Evolutionary conservation across 2,113 vertebrate genomes (phyloP).

Genomic region (Oreochromis aureus): DNA sequence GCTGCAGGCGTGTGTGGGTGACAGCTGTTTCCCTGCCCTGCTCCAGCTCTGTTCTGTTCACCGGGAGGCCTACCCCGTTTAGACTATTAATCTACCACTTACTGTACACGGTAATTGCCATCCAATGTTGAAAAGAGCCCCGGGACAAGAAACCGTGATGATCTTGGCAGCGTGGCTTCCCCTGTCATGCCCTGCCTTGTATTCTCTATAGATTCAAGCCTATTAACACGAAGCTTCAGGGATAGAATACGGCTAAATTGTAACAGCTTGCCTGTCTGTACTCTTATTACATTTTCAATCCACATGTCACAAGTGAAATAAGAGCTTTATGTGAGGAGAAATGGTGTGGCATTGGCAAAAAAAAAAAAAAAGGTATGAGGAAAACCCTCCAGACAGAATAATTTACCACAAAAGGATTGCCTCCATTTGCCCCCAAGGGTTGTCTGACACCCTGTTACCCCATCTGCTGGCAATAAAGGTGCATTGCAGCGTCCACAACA

Average conservation of each 20-base stretch:
- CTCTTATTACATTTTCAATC: slow-evolving; percentile 17
- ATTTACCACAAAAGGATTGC: slow-evolving; percentile 4
- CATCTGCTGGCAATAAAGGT: slow-evolving; percentile 43
- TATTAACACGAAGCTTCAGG: slow-evolving; percentile 42
- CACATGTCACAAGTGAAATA: background rate
- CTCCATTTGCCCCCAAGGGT: background rate
- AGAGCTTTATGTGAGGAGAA: background rate
- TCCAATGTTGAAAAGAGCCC: slow-evolving; percentile 41
- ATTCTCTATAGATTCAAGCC: slow-evolving; percentile 51
- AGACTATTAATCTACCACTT: slow-evolving; percentile 57
- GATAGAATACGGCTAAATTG: slow-evolving; percentile 10
- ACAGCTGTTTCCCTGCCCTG: slow-evolving; percentile 56
- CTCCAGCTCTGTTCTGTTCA: slow-evolving; percentile 1
- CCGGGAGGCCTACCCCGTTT: slow-evolving; percentile 30
- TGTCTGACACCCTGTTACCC: background rate
- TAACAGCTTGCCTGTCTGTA: background rate
- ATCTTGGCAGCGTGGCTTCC: slow-evolving; percentile 9
- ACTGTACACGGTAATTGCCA: slow-evolving; percentile 55
- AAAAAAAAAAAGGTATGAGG: background rate
- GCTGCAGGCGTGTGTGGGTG: slow-evolving; percentile 50
- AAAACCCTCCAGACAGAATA: slow-evolving; percentile 5
- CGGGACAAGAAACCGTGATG: slow-evolving; percentile 32
- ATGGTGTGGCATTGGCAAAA: background rate
- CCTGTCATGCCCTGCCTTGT: slow-evolving; percentile 23
- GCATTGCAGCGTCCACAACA: slow-evolving; percentile 1